phyloP scores from a whole-genome alignment of 2,888 invertebrate genomes.

The Pammene fasciana region DNA sequence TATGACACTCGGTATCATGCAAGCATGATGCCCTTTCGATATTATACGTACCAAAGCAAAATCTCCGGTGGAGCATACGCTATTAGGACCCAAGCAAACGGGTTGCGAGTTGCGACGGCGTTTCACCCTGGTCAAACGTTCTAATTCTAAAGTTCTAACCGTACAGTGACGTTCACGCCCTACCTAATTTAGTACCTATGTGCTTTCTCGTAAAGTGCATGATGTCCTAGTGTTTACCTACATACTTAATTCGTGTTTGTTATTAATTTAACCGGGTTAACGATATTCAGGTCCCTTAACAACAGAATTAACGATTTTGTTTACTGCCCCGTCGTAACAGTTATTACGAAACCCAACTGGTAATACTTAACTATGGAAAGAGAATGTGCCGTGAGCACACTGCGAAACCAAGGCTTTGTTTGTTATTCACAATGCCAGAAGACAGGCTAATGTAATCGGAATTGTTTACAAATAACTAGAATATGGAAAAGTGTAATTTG shows the following conservation, averaged over 20 bases:
- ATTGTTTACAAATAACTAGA: conserved; percentile 66
- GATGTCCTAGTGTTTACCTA: neutral
- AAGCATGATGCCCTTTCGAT: too few relatives aligned
- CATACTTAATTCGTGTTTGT: neutral
- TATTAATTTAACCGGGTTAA: conserved; percentile 16
- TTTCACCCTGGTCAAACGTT: too few relatives aligned
- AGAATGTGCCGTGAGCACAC: conserved; percentile 68
- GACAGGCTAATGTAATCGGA: conserved; percentile 64
- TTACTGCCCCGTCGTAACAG: conserved; percentile 24
- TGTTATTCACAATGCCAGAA: conserved; percentile 68
- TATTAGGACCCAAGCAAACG: too few relatives aligned
- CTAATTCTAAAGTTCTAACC: too few relatives aligned
- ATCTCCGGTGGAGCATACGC: too few relatives aligned
- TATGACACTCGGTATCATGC: too few relatives aligned
- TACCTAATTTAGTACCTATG: too few relatives aligned
- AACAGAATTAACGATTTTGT: conserved; percentile 21
- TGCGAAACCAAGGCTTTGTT: conserved; percentile 70
- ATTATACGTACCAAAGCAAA: too few relatives aligned
- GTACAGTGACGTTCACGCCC: too few relatives aligned
- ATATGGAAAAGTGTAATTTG: conserved; percentile 67
- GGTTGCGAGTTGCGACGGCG: too few relatives aligned
- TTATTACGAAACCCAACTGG: conserved; percentile 59
- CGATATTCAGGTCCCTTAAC: conserved; percentile 13
- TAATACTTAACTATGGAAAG: conserved; percentile 63
- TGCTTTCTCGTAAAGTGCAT: too few relatives aligned